Conservation (phyloP, 1,140 invertebrate species). For the Agraylea sexmaculata region DNA sequence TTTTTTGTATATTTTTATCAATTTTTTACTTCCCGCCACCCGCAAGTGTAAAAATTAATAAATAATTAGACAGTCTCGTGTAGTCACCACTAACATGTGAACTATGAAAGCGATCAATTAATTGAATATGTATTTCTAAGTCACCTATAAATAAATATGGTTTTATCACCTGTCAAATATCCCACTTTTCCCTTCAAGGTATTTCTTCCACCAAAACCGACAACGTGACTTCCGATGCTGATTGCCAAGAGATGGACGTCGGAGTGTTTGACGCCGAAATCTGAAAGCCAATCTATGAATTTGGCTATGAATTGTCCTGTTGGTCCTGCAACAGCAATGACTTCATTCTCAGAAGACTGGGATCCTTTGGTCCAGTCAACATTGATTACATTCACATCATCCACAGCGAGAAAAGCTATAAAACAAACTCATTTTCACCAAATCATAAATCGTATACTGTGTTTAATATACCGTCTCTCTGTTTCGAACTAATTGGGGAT, state of each 20-base stretch:
- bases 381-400: constrained; percentile 42
- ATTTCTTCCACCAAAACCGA: not conserved
- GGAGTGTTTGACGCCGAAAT: not conserved
- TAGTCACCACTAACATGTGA: not conserved
- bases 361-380: constrained; percentile 41
- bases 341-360: not conserved
- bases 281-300: constrained; percentile 6
- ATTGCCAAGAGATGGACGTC: no score
- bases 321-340: not conserved
- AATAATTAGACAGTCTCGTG: no score
- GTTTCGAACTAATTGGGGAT: not conserved
- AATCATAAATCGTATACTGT: not conserved
- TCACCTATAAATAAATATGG: not conserved
- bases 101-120: not conserved
- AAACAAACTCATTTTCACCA: constrained; percentile 5
- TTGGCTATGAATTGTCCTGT: not conserved
- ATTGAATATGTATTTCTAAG: not conserved
- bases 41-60: not conserved
- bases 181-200: not conserved
- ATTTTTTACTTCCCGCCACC: not conserved
- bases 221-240: not conserved
- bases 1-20: not conserved
- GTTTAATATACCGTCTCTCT: constrained; percentile 2
- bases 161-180: not conserved
- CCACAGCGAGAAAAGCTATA: constrained; percentile 32